Evolutionary conservation across 2,888 invertebrate species (phyloP), one percentile per base, ranked within the genome.

Genomic region (Brenthis hecate): DNA sequence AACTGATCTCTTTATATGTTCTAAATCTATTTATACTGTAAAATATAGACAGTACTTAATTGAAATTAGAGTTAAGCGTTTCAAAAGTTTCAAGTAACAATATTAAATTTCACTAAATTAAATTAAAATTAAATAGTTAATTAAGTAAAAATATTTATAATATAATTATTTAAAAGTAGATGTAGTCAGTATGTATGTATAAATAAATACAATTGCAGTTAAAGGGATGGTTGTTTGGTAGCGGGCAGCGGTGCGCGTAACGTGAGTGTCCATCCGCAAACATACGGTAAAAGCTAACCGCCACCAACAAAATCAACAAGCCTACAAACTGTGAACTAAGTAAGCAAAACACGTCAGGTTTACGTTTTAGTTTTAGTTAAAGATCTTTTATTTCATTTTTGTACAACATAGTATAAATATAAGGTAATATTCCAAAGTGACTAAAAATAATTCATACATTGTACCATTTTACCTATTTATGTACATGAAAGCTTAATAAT

Each of bases 261-360:
- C 64, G n/a, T 55, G 55, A 19, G 55, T 56, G 64, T 64, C 64
- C 64, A 64, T 64, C 55, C 64, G 62, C 53, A 62, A 62, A 62
- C 53, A 62, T 53, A 62, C 54, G 53, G 53, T 54, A 62, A 62
- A 62, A 62, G 62, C 62, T 62, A 62, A 54, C 62, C 62, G 43
- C 62, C 62, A 62, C 62, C 51, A 54, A 53, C 43, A 62, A 62
- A 62, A 62, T 62, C 62, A 66, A 54, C 54, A 56, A 60, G 54
- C 60, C 62, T 55, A 71, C 63, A 68, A 68, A 68, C 57, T 58
- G 63, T 66, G 54, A 66, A 55, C 55, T 54, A 36, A 53, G 55
- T 54, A 36, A 53, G 60, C 54, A 32, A 55, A 55, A 61, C 54
- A 47, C 16, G 54, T 55, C 13, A 43, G 19, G 36, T 3, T 32